phyloP scores from a whole-genome alignment of 2,113 vertebrate species.

The Hydrolagus affinis region DNA sequence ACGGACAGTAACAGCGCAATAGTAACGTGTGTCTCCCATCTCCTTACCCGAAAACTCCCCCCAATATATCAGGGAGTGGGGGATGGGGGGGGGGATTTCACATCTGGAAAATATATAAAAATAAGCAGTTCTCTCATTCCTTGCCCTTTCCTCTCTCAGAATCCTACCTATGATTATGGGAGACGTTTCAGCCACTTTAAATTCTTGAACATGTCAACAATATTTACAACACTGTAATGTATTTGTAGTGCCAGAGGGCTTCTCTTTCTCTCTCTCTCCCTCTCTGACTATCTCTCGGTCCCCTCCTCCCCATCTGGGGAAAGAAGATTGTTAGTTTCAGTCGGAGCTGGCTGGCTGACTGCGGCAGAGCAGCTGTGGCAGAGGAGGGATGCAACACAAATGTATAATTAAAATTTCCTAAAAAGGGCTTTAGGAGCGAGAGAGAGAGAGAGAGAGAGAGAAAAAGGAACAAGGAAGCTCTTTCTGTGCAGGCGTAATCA shows the following conservation, averaged over 20 bases:
- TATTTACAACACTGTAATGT: constrained; percentile 50
- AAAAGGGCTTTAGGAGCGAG: constrained; percentile 42
- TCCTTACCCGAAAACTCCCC: not conserved
- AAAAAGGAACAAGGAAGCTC: constrained; percentile 60
- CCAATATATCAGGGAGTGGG: too few species aligned
- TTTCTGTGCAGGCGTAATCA: constrained; percentile 54
- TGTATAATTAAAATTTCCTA: constrained; percentile 60
- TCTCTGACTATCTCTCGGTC: too few species aligned
- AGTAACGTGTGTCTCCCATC: not conserved
- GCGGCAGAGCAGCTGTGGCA: constrained; percentile 14
- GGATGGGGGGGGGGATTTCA: too few species aligned
- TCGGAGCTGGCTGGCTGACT: constrained; percentile 15
- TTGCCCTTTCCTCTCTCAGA: not conserved
- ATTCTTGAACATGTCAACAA: constrained; percentile 52
- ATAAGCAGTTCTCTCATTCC: not conserved
- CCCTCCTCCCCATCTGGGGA: not conserved
- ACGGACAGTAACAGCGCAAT: not conserved
- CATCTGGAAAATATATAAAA: not conserved
- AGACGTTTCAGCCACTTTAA: constrained; percentile 49
- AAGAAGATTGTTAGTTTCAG: not conserved
- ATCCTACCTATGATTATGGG: not conserved
- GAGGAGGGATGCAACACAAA: constrained; percentile 48
- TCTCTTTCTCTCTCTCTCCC: constrained; percentile 28
- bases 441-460: constrained; percentile 55
- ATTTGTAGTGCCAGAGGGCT: constrained; percentile 50